A percentile compares a stretch with the other conserved stretches of the same genome.
Evolutionary conservation across 2,888 invertebrate genomes (phyloP).

Genomic region (Harpalus rufipes): DNA sequence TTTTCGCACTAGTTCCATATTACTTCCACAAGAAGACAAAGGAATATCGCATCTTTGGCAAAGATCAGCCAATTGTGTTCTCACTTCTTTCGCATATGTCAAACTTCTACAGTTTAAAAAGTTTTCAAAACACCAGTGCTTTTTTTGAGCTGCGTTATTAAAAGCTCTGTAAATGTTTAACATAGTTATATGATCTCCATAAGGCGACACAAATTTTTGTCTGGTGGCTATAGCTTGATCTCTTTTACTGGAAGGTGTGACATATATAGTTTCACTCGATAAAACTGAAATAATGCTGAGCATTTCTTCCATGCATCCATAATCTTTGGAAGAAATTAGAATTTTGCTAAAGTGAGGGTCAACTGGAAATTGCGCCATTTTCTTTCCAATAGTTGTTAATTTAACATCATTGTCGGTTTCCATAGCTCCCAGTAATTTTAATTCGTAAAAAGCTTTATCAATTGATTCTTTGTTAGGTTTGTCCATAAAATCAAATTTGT

Average conservation of each 20-base stretch:
- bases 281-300: conserved; percentile 92
- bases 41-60: conserved; percentile 82
- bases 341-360: conserved; percentile 94
- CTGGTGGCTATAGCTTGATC: conserved; percentile 87
- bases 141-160: conserved; percentile 84
- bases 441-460: conserved; percentile 81
- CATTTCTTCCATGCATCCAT: conserved; percentile 88
- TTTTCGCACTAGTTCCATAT: conserved; percentile 84
- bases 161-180: conserved; percentile 93
- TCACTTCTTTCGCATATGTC: conserved; percentile 88
- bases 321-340: conserved; percentile 87
- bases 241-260: conserved; percentile 85
- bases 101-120: conserved; percentile 91
- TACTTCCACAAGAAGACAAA: conserved; percentile 82
- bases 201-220: conserved; percentile 89
- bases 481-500: conserved; percentile 94
- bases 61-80: conserved; percentile 87
- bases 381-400: conserved; percentile 88
- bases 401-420: conserved; percentile 80
- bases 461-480: conserved; percentile 88
- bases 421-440: conserved; percentile 86
- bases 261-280: conserved; percentile 92
- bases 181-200: conserved; percentile 95
- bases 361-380: conserved; percentile 94
- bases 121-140: conserved; percentile 94